Evolutionary conservation across 2,797 vertebrate genomes (phyloP).

Genomic region (Gadopsis bispinosus): DNA sequence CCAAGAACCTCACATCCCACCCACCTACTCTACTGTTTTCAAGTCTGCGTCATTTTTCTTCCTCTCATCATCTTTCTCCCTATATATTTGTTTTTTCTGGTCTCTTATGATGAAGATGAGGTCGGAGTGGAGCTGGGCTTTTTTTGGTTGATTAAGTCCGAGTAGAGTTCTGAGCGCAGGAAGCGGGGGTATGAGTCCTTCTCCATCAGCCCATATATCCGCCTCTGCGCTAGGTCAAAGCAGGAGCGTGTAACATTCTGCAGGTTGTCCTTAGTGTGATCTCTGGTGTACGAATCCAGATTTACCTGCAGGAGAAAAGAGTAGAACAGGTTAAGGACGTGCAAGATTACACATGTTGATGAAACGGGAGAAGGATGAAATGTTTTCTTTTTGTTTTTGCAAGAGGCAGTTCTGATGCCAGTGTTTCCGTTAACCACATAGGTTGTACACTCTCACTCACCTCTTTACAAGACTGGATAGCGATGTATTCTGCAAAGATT

Average conservation of each 20-base stretch:
- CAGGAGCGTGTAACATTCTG: slow-evolving; percentile 92
- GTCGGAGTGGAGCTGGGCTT: slow-evolving; percentile 90
- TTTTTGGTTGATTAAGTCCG: slow-evolving; percentile 97
- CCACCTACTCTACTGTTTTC: slow-evolving; percentile 48
- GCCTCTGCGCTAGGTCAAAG: slow-evolving; percentile 94
- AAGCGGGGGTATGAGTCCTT: slow-evolving; percentile 98
- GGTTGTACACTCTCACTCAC: slow-evolving; percentile 78
- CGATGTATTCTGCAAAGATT: slow-evolving; percentile 95
- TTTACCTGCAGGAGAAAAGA: slow-evolving; percentile 87
- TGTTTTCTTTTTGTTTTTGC: not conserved
- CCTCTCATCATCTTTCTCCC: slow-evolving; percentile 42
- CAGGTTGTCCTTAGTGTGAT: slow-evolving; percentile 97
- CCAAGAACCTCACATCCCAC: slow-evolving; percentile 61
- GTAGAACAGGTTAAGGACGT: not conserved
- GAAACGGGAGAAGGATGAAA: not conserved
- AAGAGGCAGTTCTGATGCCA: not conserved
- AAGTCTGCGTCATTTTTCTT: slow-evolving; percentile 61
- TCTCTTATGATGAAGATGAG: slow-evolving; percentile 85
- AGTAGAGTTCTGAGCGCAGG: slow-evolving; percentile 96
- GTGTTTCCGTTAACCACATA: not conserved
- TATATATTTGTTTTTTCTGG: slow-evolving; percentile 28
- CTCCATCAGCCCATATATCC: slow-evolving; percentile 98
- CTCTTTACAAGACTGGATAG: slow-evolving; percentile 99
- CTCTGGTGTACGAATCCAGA: slow-evolving; percentile 94
- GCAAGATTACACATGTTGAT: not conserved